Evolutionary conservation across 2,888 invertebrate species (phyloP), one percentile per base, ranked within the genome.

Genomic region (Apotomis capreana): DNA sequence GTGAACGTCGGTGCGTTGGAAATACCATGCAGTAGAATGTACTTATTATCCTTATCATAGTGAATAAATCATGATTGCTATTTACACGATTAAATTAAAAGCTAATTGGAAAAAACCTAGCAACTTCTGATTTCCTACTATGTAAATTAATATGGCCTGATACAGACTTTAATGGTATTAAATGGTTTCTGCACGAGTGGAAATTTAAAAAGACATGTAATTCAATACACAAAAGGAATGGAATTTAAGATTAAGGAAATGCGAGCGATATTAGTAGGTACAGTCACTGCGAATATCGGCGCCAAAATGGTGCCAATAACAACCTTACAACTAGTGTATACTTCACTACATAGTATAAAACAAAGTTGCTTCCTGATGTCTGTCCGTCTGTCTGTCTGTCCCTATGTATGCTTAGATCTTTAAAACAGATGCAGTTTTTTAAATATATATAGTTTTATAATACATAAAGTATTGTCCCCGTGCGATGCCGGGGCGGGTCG

Each of bases 171-270:
- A 36, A 59, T 54, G 60, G 65, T 46, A 12, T 54, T 64, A 64
- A 54, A 64, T 3, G 26, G 3, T 57, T 36, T 15, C 62, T 13
- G 54, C 44, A 6, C 4, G 26, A 44, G 44, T 26, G 57, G 36
- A 55, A 71, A 61, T 57, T 62, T 61, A 49, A 55, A 37, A 64
- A 12, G 13, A 54, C 60, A 13, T 12, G 54, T 37, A 26, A 40
- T 15, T 37, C 0, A 57, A 49, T 46, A 67, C 54, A 57, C 10
- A 55, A 40, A 61, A 55, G 55, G 60, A 6, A 37, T 55, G 65
- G 65, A 61, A 67, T 70, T 65, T 57, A 5, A 69, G 54, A 61
- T 55, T 61, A 57, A 37, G 70, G 70, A 71, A 71, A 57, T 61
- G n/a, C n/a, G 63, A 70, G 44, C n/a, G 10, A 10, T 54, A 63